phyloP scores from a whole-genome alignment of 2,113 vertebrate genomes.

The Columba janthina region DNA sequence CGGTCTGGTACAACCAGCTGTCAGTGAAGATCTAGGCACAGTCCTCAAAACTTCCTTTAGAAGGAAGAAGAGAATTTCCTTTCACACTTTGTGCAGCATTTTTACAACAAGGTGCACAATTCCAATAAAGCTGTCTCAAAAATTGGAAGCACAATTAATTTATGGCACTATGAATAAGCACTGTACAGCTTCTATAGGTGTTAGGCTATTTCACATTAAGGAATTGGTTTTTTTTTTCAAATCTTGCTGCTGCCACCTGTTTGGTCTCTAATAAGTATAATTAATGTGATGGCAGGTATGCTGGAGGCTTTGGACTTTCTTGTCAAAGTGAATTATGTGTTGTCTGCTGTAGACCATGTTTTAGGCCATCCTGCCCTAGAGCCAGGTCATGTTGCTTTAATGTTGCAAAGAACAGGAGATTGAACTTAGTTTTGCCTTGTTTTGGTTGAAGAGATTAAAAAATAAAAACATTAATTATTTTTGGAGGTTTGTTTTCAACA shows the following conservation, averaged over 20 bases:
- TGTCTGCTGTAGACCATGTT: not conserved
- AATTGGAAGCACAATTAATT: not conserved
- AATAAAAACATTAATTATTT: not conserved
- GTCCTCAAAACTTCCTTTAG: not conserved
- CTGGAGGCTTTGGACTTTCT: not conserved
- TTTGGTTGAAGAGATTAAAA: not conserved
- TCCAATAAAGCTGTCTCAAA: not conserved
- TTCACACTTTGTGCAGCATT: not conserved
- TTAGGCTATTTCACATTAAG: not conserved
- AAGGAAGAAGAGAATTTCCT: not conserved
- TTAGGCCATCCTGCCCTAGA: not conserved
- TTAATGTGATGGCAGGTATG: not conserved
- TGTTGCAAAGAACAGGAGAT: not conserved
- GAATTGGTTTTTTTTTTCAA: not conserved
- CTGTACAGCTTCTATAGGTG: not conserved
- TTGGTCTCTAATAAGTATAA: not conserved
- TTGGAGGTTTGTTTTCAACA: not conserved
- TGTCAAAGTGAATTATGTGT: not conserved
- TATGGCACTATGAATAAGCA: not conserved
- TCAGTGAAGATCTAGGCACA: accelerated
- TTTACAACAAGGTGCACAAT: not conserved
- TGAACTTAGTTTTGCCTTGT: not conserved
- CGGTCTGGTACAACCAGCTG: not conserved
- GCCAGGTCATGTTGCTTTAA: not conserved
- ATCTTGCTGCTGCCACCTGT: not conserved